Percentiles rank a stretch among this genome's conserved stretches.
phyloP scores from a whole-genome alignment of 2,113 vertebrate species.

The Sminthopsis crassicaudata region DNA sequence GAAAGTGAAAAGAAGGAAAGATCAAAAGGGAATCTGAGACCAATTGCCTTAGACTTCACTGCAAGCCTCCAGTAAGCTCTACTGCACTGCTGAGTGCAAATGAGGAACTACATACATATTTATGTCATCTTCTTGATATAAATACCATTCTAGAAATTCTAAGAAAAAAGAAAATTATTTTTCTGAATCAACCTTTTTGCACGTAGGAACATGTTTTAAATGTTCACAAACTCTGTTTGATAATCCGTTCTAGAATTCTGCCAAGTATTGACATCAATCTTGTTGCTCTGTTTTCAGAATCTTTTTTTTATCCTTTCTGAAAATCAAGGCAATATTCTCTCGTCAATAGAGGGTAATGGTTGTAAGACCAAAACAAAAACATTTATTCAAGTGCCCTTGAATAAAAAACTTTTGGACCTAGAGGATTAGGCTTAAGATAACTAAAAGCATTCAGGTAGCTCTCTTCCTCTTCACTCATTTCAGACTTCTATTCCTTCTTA shows the following conservation, averaged over 20 bases:
- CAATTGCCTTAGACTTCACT: neutral
- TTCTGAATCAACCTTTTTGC: neutral
- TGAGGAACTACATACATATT: neutral
- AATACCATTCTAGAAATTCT: neutral
- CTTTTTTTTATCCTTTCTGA: neutral
- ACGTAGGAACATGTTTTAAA: neutral
- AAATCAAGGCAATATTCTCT: neutral
- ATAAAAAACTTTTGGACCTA: neutral
- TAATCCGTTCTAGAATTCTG: neutral
- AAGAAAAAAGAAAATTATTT: neutral
- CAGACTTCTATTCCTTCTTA: neutral
- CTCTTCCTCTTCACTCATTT: neutral
- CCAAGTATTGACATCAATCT: neutral
- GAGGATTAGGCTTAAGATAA: neutral
- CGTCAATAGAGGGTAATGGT: neutral
- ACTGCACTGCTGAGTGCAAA: neutral
- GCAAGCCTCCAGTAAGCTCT: neutral
- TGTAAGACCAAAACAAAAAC: neutral
- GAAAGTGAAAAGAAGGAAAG: neutral
- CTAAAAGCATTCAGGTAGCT: neutral
- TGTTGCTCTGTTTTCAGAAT: neutral
- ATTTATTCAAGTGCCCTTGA: neutral
- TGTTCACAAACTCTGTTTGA: neutral
- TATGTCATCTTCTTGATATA: neutral
- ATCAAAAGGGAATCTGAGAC: neutral